These are phyloP conservation scores for Pocillopora verrucosa DNA, from an alignment of 64 coral and sea anemone genomes.

Conservation along the genomic window DNA sequence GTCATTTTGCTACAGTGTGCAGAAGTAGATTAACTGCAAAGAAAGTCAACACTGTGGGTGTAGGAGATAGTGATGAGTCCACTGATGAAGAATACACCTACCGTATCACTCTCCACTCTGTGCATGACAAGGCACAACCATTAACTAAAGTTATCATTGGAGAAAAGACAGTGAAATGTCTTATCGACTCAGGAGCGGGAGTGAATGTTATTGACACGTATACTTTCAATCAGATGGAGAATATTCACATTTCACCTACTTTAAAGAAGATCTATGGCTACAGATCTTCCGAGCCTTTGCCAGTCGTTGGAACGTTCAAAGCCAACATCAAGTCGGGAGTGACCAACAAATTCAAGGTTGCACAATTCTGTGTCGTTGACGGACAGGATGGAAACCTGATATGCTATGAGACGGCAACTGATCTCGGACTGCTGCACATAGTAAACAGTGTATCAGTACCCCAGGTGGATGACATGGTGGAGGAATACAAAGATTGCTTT, in stretches of 20 bases:
- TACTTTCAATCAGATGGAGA: background rate
- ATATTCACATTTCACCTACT: background rate
- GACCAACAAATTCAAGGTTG: background rate
- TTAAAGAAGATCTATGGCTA: constrained; percentile 6
- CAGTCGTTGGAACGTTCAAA: constrained; percentile 15
- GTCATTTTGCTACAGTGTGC: background rate
- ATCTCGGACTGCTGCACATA: constrained; percentile 7
- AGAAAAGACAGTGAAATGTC: constrained; percentile 5
- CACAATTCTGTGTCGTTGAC: constrained; percentile 24
- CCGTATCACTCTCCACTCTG: background rate
- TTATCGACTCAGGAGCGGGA: constrained; percentile 13
- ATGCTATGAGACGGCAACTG: background rate
- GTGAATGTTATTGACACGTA: constrained; percentile 35
- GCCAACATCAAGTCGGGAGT: background rate
- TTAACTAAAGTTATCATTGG: constrained; percentile 14
- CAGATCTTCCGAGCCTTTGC: background rate
- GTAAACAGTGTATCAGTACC: background rate
- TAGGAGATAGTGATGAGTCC: background rate
- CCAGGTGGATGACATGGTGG: background rate
- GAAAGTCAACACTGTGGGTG: background rate
- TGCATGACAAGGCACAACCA: background rate
- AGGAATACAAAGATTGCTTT: constrained; percentile 12
- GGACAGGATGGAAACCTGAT: constrained; percentile 8
- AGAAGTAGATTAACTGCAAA: background rate
- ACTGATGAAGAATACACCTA: constrained; percentile 17